Evolutionary conservation across 2,113 vertebrate species (phyloP), one percentile per base, ranked within the genome.

Genomic region (Orientallactaga bullata): DNA sequence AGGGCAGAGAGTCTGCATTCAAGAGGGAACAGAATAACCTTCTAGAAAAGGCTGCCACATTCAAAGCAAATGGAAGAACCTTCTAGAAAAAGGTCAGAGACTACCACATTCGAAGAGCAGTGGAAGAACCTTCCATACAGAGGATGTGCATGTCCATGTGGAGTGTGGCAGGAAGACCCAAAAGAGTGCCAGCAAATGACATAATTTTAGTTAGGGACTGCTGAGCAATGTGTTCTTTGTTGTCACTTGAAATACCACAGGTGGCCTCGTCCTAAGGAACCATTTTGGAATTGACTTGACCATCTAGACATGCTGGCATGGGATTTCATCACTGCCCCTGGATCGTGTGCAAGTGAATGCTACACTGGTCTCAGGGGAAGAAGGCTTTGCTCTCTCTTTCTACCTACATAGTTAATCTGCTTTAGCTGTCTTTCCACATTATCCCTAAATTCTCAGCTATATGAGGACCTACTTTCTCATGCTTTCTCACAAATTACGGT

Each of bases 391-490:
- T 88, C 63, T 85, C 37, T 47, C 18, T 30, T 79, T 66, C n/a
- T 32, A 26, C 60, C 76, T 47, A 39, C 42, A 55, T 85, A 21
- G 77, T 84, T 89, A 47, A n/a, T 39, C 32, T 58, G 24, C 60
- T 90, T 28, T 47, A 74, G 85, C 1, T 79, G 69, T 86, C 32
- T 69, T 76, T 61, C 28, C 77, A 37, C 66, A 16, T 39, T n/a
- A 65, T 81, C 58, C 68, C 77, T 63, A 92, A 66, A 51, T 94
- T 73, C 26, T 51, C 69, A 85, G 88, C 65, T 82, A 65, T 32
- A 21, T 84, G 84, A 35, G 88, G 65, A 23, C 4, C 32, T 63
- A 47, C 55, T 86, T 88, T 86, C 42, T 20, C 23, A 55, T 63
- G n/a, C 61, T 61, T 85, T 90, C 8, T 35, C 55, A 83, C 61